A percentile compares a stretch with the other conserved stretches of the same genome.
phyloP scores from a whole-genome alignment of 2,888 invertebrate species.

The Criorhina ranunculi region DNA sequence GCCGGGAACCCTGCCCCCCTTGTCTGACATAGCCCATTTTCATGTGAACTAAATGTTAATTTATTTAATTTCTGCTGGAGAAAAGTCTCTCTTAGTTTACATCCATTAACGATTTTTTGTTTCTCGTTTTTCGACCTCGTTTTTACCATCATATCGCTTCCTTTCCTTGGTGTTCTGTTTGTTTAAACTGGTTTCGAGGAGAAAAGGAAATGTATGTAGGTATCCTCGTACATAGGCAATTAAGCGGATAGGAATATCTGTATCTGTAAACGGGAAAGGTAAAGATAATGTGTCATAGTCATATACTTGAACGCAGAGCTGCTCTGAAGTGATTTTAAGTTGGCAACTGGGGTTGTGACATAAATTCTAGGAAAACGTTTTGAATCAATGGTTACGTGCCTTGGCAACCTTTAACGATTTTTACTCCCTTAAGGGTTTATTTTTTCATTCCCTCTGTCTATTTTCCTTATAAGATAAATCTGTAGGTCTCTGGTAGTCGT shows the following conservation, averaged over 20 bases:
- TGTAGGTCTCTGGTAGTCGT: neutral
- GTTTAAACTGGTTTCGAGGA: conserved; percentile 59
- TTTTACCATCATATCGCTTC: conserved; percentile 30
- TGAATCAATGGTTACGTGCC: conserved; percentile 56
- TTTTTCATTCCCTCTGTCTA: neutral
- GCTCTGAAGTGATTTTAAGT: conserved; percentile 57
- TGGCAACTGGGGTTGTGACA: conserved; percentile 57
- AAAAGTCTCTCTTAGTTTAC: conserved; percentile 26
- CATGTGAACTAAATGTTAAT: conserved; percentile 35
- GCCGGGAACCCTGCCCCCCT: conserved; percentile 3
- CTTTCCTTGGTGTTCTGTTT: conserved; percentile 49
- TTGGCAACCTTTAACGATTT: conserved; percentile 63
- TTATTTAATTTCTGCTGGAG: conserved; percentile 38
- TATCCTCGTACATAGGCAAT: conserved; percentile 58
- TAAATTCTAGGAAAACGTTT: conserved; percentile 55
- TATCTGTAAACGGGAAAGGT: conserved; percentile 34
- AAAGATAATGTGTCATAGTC: conserved; percentile 64
- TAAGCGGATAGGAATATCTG: conserved; percentile 48
- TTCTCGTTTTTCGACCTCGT: conserved; percentile 5
- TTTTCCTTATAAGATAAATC: conserved; percentile 10
- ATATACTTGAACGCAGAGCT: conserved; percentile 55
- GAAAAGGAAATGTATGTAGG: conserved; percentile 37
- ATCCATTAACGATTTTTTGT: conserved; percentile 33
- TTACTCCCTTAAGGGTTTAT: neutral
- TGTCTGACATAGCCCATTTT: conserved; percentile 2